These are phyloP conservation scores for Nannospalax galili DNA, from an alignment of 2,113 vertebrate species.

Conservation along the genomic window DNA sequence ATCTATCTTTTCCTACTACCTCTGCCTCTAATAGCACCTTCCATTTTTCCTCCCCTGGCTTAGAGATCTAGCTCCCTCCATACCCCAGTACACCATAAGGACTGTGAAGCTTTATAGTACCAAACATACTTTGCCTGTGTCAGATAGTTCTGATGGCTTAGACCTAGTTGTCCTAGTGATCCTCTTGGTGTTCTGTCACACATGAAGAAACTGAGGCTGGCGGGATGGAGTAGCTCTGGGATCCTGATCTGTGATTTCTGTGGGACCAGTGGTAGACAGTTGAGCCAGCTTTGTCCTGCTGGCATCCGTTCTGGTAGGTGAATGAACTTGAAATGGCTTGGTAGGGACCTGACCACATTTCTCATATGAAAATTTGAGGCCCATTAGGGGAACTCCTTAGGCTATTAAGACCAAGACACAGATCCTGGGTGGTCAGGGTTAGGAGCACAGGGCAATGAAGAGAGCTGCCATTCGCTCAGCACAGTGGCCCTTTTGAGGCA, in stretches of 20 bases:
- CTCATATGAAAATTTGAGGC: neutral
- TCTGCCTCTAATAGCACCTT: neutral
- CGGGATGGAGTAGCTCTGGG: neutral
- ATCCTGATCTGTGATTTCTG: neutral
- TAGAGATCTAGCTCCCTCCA: neutral
- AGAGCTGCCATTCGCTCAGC: neutral
- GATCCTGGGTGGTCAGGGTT: neutral
- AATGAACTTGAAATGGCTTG: neutral
- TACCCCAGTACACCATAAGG: fast-evolving
- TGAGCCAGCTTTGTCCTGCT: neutral
- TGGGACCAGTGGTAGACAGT: neutral
- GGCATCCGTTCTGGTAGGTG: neutral
- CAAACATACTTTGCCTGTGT: neutral
- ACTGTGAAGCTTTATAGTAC: neutral
- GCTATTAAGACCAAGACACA: neutral
- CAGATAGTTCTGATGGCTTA: neutral
- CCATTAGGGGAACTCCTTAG: neutral
- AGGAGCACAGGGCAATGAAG: neutral
- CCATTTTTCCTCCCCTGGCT: neutral
- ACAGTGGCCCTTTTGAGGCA: neutral
- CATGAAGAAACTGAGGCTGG: neutral
- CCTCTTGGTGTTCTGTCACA: neutral
- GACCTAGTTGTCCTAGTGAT: neutral
- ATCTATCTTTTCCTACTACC: neutral
- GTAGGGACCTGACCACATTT: neutral